Evolutionary conservation across 2,888 invertebrate species (phyloP).

Genomic region (Panorpa germanica): DNA sequence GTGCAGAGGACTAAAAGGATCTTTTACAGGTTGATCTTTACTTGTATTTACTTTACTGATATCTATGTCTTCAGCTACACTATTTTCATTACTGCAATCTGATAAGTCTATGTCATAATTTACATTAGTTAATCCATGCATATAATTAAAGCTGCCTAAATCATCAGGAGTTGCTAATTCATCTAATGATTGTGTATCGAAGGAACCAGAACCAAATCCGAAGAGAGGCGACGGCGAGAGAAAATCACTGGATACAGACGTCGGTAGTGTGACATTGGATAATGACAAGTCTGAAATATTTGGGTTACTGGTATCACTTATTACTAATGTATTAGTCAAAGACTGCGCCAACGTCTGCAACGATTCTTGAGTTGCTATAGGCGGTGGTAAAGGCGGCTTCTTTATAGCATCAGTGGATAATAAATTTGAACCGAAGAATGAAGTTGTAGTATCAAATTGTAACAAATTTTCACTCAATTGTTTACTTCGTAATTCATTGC

Average conservation of each 20-base stretch:
- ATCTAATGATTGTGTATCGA: constrained; percentile 37
- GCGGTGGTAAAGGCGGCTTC: constrained; percentile 15
- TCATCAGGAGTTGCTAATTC: constrained; percentile 41
- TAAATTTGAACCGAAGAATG: too few relatives aligned
- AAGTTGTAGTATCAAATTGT: too few relatives aligned
- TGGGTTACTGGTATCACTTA: constrained; percentile 8
- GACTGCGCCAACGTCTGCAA: constrained; percentile 10
- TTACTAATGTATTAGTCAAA: constrained; percentile 11
- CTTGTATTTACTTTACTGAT: constrained; percentile 13
- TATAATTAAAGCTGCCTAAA: constrained; percentile 29
- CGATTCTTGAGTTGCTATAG: constrained; percentile 14
- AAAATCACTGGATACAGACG: constrained; percentile 31
- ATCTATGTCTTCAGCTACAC: constrained; percentile 34
- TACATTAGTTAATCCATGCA: constrained; percentile 43
- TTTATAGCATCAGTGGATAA: too few relatives aligned
- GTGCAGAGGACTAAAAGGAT: constrained; percentile 8
- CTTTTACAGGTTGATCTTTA: too few relatives aligned
- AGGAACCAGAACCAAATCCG: constrained; percentile 28
- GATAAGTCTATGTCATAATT: constrained; percentile 63
- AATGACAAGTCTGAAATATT: too few relatives aligned
- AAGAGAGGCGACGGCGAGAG: constrained; percentile 36
- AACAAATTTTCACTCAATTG: too few relatives aligned
- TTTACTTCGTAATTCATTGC: constrained; percentile 13
- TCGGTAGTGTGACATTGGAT: constrained; percentile 19
- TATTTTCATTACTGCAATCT: constrained; percentile 53